Conservation (phyloP, 2,113 vertebrate species). For the Saccopteryx bilineata region DNA sequence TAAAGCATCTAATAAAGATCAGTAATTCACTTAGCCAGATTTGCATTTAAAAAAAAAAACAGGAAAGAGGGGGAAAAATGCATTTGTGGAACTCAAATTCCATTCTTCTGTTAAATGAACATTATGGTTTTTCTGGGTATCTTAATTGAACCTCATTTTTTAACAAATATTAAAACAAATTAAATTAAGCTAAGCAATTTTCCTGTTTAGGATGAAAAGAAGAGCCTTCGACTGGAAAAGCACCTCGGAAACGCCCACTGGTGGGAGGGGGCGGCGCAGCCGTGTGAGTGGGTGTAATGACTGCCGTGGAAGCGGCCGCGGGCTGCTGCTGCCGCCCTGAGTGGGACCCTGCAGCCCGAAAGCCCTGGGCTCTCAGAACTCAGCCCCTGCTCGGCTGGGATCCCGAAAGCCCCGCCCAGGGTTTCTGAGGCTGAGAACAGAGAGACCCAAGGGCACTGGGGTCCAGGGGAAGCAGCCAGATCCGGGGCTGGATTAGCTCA, state of each 20-base stretch:
- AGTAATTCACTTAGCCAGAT: constrained; percentile 86
- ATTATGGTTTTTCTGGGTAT: constrained; percentile 86
- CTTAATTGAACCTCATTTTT: constrained; percentile 87
- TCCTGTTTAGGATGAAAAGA: constrained; percentile 75
- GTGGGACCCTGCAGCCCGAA: rapidly evolving
- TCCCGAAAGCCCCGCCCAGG: background rate
- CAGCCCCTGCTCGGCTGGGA: background rate
- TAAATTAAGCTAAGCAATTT: constrained; percentile 88
- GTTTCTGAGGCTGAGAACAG: background rate
- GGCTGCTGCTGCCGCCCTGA: no score
- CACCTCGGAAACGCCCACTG: constrained; percentile 81
- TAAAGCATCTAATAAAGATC: constrained; percentile 89
- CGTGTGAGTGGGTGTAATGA: constrained; percentile 14
- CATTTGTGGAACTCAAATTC: constrained; percentile 83
- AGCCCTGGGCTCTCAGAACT: background rate
- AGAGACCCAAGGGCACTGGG: background rate
- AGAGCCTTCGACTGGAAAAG: constrained; percentile 70
- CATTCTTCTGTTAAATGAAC: constrained; percentile 86
- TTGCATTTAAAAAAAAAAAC: constrained; percentile 49
- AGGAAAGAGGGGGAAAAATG: constrained; percentile 61
- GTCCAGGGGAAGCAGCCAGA: no score
- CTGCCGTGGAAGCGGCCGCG: background rate
- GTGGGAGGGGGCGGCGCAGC: background rate
- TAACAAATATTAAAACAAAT: constrained; percentile 88
- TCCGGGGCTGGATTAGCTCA: background rate